A percentile compares a stretch with the other conserved stretches of the same genome.
Conservation (phyloP, 2,888 invertebrate species). For the Leuctra nigra region DNA sequence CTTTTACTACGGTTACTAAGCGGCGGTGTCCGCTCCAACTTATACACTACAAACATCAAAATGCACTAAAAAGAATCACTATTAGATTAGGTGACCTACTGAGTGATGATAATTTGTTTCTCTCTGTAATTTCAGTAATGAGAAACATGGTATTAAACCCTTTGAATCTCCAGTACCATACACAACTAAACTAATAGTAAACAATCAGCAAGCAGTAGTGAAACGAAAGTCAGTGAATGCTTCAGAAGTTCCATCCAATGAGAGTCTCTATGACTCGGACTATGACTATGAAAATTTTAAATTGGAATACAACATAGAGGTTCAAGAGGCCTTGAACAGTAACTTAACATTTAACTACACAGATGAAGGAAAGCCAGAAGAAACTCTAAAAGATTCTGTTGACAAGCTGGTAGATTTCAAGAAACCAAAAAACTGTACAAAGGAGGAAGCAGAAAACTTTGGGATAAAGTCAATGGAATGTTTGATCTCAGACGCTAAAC, state of each 20-base stretch:
- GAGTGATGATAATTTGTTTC: no score
- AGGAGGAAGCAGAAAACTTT: conserved; percentile 36
- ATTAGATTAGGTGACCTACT: no score
- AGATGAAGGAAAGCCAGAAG: conserved; percentile 38
- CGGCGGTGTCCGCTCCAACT: no score
- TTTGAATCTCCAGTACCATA: not conserved
- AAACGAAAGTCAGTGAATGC: not conserved
- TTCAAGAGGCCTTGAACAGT: not conserved
- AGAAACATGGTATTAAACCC: no score
- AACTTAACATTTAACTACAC: conserved; percentile 22
- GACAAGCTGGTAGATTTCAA: conserved; percentile 38
- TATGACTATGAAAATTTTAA: conserved; percentile 43
- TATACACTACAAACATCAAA: no score
- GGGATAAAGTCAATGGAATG: conserved; percentile 40
- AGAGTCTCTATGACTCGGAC: conserved; percentile 29
- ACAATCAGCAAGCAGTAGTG: not conserved
- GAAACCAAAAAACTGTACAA: conserved; percentile 43
- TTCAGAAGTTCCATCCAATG: not conserved
- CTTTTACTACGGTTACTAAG: no score
- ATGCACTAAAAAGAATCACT: no score
- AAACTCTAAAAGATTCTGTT: conserved; percentile 37
- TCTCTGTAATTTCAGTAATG: no score
- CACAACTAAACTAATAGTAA: not conserved
- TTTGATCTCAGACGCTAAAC: conserved; percentile 38
- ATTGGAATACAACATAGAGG: conserved; percentile 41